Percentiles rank a stretch among this genome's conserved stretches.
phyloP scores from a whole-genome alignment of 2,113 vertebrate genomes.

The Phrynosoma blainvillii region DNA sequence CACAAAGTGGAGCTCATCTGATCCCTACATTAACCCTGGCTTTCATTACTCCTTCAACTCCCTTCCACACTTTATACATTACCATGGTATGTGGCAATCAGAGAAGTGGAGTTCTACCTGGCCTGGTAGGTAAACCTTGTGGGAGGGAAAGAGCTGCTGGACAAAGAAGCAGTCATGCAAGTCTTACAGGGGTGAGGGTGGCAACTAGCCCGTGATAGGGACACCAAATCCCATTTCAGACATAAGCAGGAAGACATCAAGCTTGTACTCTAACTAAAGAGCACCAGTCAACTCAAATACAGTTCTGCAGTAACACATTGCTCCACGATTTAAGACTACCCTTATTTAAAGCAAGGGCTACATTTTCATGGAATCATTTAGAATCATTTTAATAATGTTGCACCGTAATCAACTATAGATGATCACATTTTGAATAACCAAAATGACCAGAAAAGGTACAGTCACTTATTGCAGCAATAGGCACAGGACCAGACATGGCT shows the following conservation, averaged over 20 bases:
- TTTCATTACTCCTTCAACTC: not conserved
- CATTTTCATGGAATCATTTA: not conserved
- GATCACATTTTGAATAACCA: not conserved
- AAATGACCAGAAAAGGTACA: not conserved
- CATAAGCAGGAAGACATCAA: not conserved
- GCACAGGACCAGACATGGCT: not conserved
- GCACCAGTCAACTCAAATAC: not conserved
- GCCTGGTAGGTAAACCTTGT: too few species aligned
- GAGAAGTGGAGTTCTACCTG: not conserved
- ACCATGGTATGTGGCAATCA: not conserved
- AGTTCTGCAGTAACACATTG: not conserved
- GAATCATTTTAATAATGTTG: not conserved
- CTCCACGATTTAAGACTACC: not conserved
- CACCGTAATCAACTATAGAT: not conserved
- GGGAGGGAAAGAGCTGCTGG: not conserved
- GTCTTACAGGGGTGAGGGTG: too few species aligned
- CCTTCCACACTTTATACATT: not conserved
- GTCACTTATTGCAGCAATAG: not conserved
- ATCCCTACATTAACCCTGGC: too few species aligned
- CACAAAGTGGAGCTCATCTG: not conserved
- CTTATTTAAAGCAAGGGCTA: not conserved
- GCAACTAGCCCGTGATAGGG: not conserved
- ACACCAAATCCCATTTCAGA: not conserved
- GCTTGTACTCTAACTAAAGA: not conserved
- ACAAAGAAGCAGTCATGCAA: too few species aligned